phyloP scores from a whole-genome alignment of 1,140 invertebrate genomes.

The Meloidogyne chitwoodi region DNA sequence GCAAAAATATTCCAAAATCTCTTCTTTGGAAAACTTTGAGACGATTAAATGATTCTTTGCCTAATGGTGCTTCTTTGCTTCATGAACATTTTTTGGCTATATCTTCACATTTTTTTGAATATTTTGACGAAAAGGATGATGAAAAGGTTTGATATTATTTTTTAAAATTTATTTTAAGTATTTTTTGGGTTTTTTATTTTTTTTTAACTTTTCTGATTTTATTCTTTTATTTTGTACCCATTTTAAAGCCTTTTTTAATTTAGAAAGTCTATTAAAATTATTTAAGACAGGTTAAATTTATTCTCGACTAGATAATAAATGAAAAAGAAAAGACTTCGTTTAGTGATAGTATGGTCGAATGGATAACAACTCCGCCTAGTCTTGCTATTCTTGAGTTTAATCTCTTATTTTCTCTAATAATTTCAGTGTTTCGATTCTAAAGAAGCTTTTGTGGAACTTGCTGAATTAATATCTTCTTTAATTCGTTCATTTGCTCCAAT shows the following conservation, averaged over 20 bases:
- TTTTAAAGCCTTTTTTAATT: too few species aligned
- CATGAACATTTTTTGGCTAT: conserved; percentile 1
- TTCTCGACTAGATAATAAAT: too few species aligned
- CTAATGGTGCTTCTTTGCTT: not conserved
- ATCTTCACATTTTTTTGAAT: not conserved
- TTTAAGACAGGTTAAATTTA: too few species aligned
- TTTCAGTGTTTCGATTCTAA: not conserved
- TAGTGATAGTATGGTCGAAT: too few species aligned
- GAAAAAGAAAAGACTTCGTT: too few species aligned
- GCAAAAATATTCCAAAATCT: not conserved
- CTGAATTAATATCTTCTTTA: conserved; percentile 13
- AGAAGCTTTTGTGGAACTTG: conserved; percentile 8
- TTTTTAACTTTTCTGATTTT: too few species aligned
- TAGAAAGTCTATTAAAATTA: too few species aligned
- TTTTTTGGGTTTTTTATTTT: not conserved
- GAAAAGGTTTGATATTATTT: not conserved
- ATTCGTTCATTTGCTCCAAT: conserved; percentile 13
- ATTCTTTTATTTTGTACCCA: too few species aligned
- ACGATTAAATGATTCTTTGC: not conserved
- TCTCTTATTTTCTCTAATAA: too few species aligned
- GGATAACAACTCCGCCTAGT: too few species aligned
- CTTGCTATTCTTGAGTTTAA: too few species aligned
- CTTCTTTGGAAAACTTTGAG: not conserved
- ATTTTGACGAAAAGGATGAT: not conserved
- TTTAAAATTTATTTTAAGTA: not conserved